Base-by-base conservation (phyloP, 2,113 vertebrate species). In the Calidris pugnax region DNA sequence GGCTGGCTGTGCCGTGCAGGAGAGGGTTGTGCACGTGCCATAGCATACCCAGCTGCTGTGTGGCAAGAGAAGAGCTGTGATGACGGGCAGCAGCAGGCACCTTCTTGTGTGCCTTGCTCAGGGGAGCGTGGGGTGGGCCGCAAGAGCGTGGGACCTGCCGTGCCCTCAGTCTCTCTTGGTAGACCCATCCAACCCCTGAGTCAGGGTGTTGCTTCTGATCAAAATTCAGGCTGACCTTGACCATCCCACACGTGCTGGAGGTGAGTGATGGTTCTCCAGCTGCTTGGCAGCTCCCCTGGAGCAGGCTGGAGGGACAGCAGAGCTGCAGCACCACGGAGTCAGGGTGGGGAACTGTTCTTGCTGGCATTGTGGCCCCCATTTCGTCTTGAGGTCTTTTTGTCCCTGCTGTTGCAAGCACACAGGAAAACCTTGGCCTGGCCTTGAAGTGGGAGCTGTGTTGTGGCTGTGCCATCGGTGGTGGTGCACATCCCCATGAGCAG, bases 301-400 rank as follows among this genome's bases (percentile, higher is more conserved):
- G 68, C 1, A 1, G 32, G 23, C 17, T 4, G 22, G n/a, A 45
- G 39, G 57, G 30, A 13, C 3, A 66, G 64, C 55, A 53, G 68
- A 68, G 35, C 69, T 74, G 39, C 53, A 82, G 66, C 60, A 10
- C 14, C 0, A 0, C 0, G 0, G 35, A 4, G 26, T 0, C 17
- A 12, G 18, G 13, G 17, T 1, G 15, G 41, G 56, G 67, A 57
- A 27, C 3, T 3, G 60, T 33, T 57, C 28, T 27, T 64, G 69
- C 50, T 4, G 13, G 73, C 48, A 7, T 39, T 11, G 9, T 19
- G 30, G 48, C 50, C 73, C 91, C 21, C 8, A 2, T 30, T 47
- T 56, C 2, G 0, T 16, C 37, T n/a, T 12, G 17, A 57, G 50
- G 13, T 56, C 12, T 27, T 41, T 45, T 30, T 56, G 60, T 89